Percentiles rank a stretch among this genome's conserved stretches.
phyloP scores from a whole-genome alignment of 1,140 invertebrate genomes.

The Aphelenchoides fujianensis region DNA sequence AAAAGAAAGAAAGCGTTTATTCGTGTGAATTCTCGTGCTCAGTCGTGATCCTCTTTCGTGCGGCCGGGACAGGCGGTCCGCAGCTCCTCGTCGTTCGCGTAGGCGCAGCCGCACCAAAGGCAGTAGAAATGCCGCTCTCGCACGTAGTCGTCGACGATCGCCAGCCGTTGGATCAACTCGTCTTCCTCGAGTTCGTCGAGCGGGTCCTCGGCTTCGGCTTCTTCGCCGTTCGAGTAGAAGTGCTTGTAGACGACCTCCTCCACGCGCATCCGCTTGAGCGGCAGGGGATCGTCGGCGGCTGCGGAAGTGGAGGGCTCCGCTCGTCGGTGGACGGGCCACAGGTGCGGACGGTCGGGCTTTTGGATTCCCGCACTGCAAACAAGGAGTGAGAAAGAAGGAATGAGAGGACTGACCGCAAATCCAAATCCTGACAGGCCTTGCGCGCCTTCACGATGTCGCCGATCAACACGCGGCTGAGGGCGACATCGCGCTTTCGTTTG shows the following conservation, averaged over 20 bases:
- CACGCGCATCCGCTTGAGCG: background rate
- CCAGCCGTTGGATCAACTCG: constrained; percentile 21
- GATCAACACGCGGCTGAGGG: constrained; percentile 66
- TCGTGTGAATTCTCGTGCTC: background rate
- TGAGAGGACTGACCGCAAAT: constrained; percentile 65
- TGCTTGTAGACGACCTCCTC: constrained; percentile 27
- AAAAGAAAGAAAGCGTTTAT: too few species aligned
- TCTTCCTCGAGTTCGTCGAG: constrained; percentile 37
- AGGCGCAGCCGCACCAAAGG: constrained; percentile 44
- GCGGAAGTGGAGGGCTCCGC: background rate
- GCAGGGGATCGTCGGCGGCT: background rate
- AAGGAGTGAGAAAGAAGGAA: constrained; percentile 15
- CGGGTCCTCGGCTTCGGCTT: constrained; percentile 31
- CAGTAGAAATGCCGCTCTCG: constrained; percentile 45
- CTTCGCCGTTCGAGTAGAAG: constrained; percentile 36
- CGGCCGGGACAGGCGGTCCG: constrained; percentile 34
- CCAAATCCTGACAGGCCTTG: constrained; percentile 74
- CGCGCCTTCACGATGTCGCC: constrained; percentile 72
- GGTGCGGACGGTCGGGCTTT: background rate
- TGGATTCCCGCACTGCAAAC: constrained; percentile 24
- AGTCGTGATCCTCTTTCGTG: constrained; percentile 44
- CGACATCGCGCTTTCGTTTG: constrained; percentile 67
- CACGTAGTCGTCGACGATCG: constrained; percentile 38
- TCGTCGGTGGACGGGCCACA: constrained; percentile 13
- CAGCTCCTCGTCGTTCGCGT: constrained; percentile 38